Evolutionary conservation across 2,888 invertebrate genomes (phyloP).

Genomic region (Coenonympha glycerion): DNA sequence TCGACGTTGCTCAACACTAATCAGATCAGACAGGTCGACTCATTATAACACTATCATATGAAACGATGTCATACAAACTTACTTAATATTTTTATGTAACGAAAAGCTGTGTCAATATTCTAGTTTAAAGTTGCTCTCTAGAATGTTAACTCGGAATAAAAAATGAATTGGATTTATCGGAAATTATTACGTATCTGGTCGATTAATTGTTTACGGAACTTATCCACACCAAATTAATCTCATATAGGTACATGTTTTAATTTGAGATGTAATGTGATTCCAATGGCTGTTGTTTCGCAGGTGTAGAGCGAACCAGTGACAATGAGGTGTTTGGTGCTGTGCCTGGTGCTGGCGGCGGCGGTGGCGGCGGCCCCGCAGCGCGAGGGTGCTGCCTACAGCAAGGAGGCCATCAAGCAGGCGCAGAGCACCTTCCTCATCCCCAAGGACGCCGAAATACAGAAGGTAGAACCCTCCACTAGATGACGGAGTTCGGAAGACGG

Average conservation of each 20-base stretch:
- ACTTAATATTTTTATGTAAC: neutral
- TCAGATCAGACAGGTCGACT: neutral
- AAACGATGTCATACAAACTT: neutral
- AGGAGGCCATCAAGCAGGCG: conserved; percentile 90
- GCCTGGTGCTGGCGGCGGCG: conserved; percentile 70
- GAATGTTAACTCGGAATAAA: no score
- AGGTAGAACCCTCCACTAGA: no score
- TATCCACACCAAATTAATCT: no score
- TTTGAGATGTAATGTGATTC: no score
- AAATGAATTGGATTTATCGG: no score
- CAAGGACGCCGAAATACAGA: conserved; percentile 90
- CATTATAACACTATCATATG: neutral
- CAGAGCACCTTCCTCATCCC: conserved; percentile 90
- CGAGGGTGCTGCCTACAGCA: conserved; percentile 88
- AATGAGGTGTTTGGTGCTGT: conserved; percentile 64
- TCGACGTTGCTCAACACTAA: conserved; percentile 8
- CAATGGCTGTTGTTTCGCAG: neutral
- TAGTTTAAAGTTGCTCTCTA: neutral
- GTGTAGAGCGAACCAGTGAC: neutral
- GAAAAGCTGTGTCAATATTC: neutral
- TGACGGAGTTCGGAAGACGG: no score
- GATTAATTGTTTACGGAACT: no score
- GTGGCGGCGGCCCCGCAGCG: conserved; percentile 80
- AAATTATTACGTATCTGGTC: no score
- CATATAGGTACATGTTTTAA: no score